phyloP scores from a whole-genome alignment of 2,888 invertebrate species.

The Dioctria linearis region DNA sequence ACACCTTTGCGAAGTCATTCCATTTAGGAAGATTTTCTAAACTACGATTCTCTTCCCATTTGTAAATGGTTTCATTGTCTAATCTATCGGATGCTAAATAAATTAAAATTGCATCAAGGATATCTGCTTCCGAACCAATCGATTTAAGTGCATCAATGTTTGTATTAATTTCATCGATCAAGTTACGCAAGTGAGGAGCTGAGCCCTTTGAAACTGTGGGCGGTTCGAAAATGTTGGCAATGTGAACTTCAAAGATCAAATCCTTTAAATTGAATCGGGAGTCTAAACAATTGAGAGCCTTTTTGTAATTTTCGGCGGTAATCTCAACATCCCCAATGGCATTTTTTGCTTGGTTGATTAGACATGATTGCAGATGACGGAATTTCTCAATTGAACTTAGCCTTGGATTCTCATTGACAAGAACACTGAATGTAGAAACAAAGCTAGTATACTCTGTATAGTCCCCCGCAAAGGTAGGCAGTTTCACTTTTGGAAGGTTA shows the following conservation, averaged over 20 bases:
- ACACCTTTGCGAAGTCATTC: background rate
- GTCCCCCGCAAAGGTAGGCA: background rate
- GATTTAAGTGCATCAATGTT: conserved; percentile 8
- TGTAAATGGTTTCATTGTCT: background rate
- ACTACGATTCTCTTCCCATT: too few relatives aligned
- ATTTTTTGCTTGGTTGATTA: background rate
- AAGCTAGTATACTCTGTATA: conserved; percentile 13
- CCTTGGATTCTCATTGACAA: background rate
- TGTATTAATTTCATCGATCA: too few relatives aligned
- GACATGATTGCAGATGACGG: background rate
- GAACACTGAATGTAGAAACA: conserved; percentile 2
- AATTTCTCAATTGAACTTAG: background rate
- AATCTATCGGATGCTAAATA: background rate
- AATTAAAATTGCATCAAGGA: background rate
- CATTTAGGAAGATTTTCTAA: background rate
- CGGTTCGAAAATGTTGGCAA: background rate
- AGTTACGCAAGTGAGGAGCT: background rate
- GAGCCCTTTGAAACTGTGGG: conserved; percentile 3
- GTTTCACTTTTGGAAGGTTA: conserved; percentile 10
- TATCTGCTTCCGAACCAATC: background rate
- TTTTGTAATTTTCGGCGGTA: background rate
- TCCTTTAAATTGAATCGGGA: background rate
- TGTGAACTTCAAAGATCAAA: too few relatives aligned
- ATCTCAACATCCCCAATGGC: background rate
- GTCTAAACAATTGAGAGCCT: conserved; percentile 3